Conservation (phyloP, 1,140 invertebrate genomes). For the Pararge aegeria region DNA sequence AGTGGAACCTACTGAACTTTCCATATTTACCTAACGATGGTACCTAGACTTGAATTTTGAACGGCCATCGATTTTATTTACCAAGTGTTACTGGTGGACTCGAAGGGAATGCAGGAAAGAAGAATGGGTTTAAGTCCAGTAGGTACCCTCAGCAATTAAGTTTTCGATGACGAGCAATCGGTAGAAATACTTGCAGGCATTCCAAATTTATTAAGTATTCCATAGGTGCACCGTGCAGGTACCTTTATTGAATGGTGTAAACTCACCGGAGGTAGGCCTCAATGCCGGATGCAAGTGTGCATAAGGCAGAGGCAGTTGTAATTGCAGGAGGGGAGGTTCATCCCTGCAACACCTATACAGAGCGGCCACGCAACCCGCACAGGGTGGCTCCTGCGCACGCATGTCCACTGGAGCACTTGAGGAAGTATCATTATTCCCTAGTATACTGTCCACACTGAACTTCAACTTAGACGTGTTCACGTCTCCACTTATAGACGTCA, state of each 20-base stretch:
- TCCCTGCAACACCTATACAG: slow-evolving; percentile 69
- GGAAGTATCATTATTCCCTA: slow-evolving; percentile 49
- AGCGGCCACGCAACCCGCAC: slow-evolving; percentile 66
- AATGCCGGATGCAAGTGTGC: slow-evolving; percentile 68
- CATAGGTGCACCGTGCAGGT: too few species aligned
- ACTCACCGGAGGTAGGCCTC: slow-evolving; percentile 61
- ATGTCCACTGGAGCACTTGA: slow-evolving; percentile 38
- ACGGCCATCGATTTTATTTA: too few species aligned
- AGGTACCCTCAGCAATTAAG: too few species aligned
- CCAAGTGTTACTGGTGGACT: too few species aligned
- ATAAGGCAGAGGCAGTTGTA: slow-evolving; percentile 60
- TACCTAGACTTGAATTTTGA: too few species aligned
- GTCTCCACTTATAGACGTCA: slow-evolving; percentile 67
- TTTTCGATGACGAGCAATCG: too few species aligned
- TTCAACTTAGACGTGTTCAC: slow-evolving; percentile 60
- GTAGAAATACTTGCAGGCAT: too few species aligned
- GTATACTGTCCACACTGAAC: slow-evolving; percentile 74
- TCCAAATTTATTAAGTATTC: too few species aligned
- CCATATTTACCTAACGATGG: too few species aligned
- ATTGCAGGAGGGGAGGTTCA: slow-evolving; percentile 58
- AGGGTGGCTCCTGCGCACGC: slow-evolving; percentile 57
- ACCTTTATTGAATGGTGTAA: background rate
- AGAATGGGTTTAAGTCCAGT: too few species aligned
- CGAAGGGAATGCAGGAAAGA: too few species aligned
- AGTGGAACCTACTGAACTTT: too few species aligned